These are phyloP conservation scores for Hartigia nigra DNA, from an alignment of 2,888 invertebrate genomes.

Conservation along the genomic window DNA sequence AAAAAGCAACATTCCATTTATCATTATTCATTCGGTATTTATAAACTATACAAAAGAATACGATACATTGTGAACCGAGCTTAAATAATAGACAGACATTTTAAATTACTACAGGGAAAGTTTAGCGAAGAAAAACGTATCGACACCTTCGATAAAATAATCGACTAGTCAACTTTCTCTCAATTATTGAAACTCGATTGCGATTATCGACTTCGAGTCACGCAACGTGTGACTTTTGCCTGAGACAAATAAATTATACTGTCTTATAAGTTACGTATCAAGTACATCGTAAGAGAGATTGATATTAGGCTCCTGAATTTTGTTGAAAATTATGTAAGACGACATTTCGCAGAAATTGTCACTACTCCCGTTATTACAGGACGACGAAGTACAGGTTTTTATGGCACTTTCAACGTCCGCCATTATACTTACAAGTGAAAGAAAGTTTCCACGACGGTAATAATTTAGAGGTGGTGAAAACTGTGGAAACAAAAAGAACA, in stretches of 20 bases:
- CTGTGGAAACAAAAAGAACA: background rate
- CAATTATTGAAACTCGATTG: too few species aligned
- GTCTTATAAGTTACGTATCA: background rate
- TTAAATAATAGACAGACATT: background rate
- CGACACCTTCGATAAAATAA: background rate
- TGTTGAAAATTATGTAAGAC: background rate
- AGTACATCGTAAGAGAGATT: background rate
- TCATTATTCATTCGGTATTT: background rate
- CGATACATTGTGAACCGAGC: background rate
- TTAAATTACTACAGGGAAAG: background rate
- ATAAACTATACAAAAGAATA: background rate
- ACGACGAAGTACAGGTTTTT: background rate
- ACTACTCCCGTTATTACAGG: background rate
- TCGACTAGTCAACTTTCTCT: background rate
- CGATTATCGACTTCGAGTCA: background rate
- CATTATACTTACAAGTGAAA: background rate
- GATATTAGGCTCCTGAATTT: background rate
- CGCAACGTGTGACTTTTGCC: background rate
- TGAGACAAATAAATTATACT: background rate
- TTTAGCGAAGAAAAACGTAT: background rate
- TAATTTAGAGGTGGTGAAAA: background rate
- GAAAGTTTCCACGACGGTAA: background rate
- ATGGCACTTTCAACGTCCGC: background rate
- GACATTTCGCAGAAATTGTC: background rate
- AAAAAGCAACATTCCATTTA: background rate